Evolutionary conservation across 2,113 vertebrate species (phyloP).

Genomic region (Hyla sarda): DNA sequence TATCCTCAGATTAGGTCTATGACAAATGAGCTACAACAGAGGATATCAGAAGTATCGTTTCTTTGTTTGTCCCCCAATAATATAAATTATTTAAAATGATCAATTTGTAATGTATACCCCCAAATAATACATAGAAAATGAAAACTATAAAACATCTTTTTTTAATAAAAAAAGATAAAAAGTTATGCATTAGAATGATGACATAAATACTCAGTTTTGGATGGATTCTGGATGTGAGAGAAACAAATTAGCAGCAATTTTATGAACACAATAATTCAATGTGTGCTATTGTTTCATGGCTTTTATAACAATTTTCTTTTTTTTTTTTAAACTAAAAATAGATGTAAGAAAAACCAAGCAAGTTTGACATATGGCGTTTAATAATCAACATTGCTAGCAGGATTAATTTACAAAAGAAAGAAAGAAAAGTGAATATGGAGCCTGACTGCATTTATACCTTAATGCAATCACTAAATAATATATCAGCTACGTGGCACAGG

Average conservation of each 20-base stretch:
- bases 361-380: not conserved
- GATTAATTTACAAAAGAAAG: not conserved
- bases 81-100: too few species aligned
- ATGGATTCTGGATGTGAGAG: not conserved
- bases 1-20: too few species aligned
- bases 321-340: not conserved
- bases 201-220: not conserved
- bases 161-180: too few species aligned
- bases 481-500: not conserved
- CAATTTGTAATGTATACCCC: too few species aligned
- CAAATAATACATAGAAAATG: too few species aligned
- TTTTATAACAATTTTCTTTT: not conserved
- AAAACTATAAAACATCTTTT: too few species aligned
- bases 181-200: too few species aligned
- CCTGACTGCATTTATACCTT: not conserved
- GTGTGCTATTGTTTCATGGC: not conserved
- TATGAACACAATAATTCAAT: not conserved
- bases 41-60: too few species aligned
- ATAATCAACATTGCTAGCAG: not conserved
- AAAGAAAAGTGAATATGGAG: not conserved
- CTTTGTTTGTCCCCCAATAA: too few species aligned
- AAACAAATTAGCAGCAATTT: not conserved
- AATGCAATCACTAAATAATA: not conserved
- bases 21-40: too few species aligned
- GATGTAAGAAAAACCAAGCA: conserved; percentile 9